These are phyloP conservation scores for Karalla daura DNA, from an alignment of 2,797 vertebrate species.

Conservation along the genomic window DNA sequence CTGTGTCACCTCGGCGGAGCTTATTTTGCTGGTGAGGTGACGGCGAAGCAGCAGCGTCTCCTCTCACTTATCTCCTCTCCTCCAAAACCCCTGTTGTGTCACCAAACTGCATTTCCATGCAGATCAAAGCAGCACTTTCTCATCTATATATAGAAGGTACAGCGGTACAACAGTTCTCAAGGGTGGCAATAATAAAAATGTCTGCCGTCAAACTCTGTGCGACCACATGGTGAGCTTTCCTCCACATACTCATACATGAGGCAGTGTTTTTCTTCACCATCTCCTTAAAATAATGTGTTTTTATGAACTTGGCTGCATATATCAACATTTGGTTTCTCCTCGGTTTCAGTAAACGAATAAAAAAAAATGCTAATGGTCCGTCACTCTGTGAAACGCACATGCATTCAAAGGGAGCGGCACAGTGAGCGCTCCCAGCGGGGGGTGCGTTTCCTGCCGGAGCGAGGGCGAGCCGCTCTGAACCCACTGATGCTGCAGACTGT, in stretches of 20 bases:
- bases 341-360: background rate
- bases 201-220: too few relatives aligned
- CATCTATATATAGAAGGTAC: too few relatives aligned
- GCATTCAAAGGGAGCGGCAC: background rate
- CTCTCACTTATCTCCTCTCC: too few relatives aligned
- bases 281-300: background rate
- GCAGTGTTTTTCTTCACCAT: background rate
- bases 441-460: conserved; percentile 3
- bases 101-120: too few relatives aligned
- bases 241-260: background rate
- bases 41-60: too few relatives aligned
- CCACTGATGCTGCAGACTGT: conserved; percentile 21
- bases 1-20: too few relatives aligned
- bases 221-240: background rate
- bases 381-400: conserved; percentile 4
- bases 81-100: too few relatives aligned
- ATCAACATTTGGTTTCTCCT: conserved; percentile 11
- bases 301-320: background rate
- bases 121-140: too few relatives aligned
- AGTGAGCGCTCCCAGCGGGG: conserved; percentile 5
- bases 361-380: background rate
- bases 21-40: too few relatives aligned
- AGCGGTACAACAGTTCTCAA: too few relatives aligned
- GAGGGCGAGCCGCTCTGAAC: conserved; percentile 18
- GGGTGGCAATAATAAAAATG: background rate